phyloP scores from a whole-genome alignment of 2,888 invertebrate genomes.

The Taenaris catops region DNA sequence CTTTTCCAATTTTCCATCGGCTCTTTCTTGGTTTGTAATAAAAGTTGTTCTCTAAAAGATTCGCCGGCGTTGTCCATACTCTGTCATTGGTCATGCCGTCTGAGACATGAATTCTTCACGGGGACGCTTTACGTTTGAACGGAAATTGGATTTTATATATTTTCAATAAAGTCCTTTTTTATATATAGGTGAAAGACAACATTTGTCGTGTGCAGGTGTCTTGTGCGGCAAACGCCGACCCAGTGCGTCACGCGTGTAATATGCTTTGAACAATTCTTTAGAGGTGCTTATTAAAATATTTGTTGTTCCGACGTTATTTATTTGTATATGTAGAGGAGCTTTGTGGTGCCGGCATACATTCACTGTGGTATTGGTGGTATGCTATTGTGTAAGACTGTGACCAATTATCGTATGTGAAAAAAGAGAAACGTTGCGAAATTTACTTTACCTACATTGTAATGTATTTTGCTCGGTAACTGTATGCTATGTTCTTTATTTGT shows the following conservation, averaged over 20 bases:
- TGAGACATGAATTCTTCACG: conserved; percentile 33
- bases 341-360: conserved; percentile 59
- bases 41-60: conserved; percentile 66
- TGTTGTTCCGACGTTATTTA: conserved; percentile 76
- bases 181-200: neutral
- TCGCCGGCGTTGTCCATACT: conserved; percentile 50
- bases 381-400: conserved; percentile 61
- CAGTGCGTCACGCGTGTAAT: conserved; percentile 60
- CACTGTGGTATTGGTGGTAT: conserved; percentile 50
- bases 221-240: conserved; percentile 23
- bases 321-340: conserved; percentile 67
- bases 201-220: conserved; percentile 28
- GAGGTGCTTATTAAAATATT: conserved; percentile 78
- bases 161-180: conserved; percentile 25
- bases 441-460: conserved; percentile 21
- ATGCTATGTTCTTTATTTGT: too few relatives aligned
- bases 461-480: too few relatives aligned
- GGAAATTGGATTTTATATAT: conserved; percentile 28
- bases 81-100: conserved; percentile 66
- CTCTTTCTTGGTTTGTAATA: conserved; percentile 57
- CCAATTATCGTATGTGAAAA: conserved; percentile 59
- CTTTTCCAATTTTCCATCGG: conserved; percentile 68
- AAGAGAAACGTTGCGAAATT: conserved; percentile 62
- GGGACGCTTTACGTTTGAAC: conserved; percentile 27
- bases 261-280: conserved; percentile 67